Base-by-base conservation (phyloP, 2,797 vertebrate genomes). In the Anisognathus igniventris region DNA sequence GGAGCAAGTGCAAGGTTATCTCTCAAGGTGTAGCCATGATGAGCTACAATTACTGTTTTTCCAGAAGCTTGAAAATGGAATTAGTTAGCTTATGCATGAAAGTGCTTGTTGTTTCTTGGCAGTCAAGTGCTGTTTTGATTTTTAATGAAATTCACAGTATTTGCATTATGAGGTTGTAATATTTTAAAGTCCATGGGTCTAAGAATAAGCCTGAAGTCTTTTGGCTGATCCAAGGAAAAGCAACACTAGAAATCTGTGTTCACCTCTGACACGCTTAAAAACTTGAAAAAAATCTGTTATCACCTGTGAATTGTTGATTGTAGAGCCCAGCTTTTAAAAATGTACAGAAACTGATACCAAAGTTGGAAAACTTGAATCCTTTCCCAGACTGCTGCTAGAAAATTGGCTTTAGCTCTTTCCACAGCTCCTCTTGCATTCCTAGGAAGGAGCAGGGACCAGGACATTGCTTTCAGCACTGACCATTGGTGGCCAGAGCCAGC, bases 121-220 rank as follows among this genome's bases (percentile, higher is more conserved):
- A 92, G 85, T 94, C 87, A 92, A 95, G 91, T 75, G 81, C 54
- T 83, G 72, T 72, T 89, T 91, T 78, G 95, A 78, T 93, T 95
- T 96, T 91, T 88, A 94, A 92, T 91, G 81, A 71, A 79, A 91
- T 94, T 80, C 71, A 30, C 57, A 57, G 65, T 91, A 65, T 92
- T 92, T 91, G 75, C 81, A 45, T 86, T 67, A 71, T 51, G 72
- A 94, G 67, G 21, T 83, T 92, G 15, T 73, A 73, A 90, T 50
- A 73, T 71, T 89, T 91, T 33, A 64, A 70, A 70, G 53, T 61
- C 60, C 25, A 0, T 21, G 30, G n/a, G 56, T 84, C 23, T 87
- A 51, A 65, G 73, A 79, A 57, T 70, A 61, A 70, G 28, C 48
- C 60, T 82, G 83, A 70, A 88, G 31, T 65, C 72, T 47, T 56